Evolutionary conservation across 1,140 invertebrate species (phyloP), one percentile per base, ranked within the genome.

Genomic region (Vanessa atalanta): DNA sequence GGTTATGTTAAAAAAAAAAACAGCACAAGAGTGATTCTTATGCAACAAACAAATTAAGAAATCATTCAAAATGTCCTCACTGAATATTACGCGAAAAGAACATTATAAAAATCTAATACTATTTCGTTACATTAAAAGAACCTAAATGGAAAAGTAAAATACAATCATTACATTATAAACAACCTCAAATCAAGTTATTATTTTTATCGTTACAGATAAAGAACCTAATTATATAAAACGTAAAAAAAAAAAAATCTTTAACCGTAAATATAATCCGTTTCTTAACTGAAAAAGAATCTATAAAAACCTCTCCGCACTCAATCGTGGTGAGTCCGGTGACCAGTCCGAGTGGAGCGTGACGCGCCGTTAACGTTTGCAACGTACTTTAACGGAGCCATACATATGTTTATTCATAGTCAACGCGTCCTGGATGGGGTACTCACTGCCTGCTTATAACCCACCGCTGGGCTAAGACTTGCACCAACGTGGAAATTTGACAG

Each of bases 361-460:
- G 76, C 70, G 66, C 70, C 76, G 76, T 78, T 78, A 74, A 71
- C 72, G 69, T 68, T 26, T 26, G 12, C 66, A 70, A 75, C 73
- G 73, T 75, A 48, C 47, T 66, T 53, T 53, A 66, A 66, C 65
- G 65, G 65, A 47, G 43, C 14, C 16, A 12, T 53, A 53, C 65
- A 66, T 53, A 66, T 66, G 65, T 53, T n/a, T 53, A n/a, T 53
- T n/a, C 8, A 51, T 51, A 51, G 15, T 15, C 50, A 53, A 53
- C 1, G 37, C 26, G 6, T 31, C 26, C 26, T 31, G 26, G 26
- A 31, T 6, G 3, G 26, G 26, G 6, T 31, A 31, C 2, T 31
- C 3, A 6, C 26, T 6, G 26, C 26, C 26, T 31, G 6, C 20
- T 20, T 20, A 20, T 20, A 31, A 1, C 26, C 26, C 6, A 31